Evolutionary conservation across 2,888 invertebrate species (phyloP).

Genomic region (Lamellibrachia columna): DNA sequence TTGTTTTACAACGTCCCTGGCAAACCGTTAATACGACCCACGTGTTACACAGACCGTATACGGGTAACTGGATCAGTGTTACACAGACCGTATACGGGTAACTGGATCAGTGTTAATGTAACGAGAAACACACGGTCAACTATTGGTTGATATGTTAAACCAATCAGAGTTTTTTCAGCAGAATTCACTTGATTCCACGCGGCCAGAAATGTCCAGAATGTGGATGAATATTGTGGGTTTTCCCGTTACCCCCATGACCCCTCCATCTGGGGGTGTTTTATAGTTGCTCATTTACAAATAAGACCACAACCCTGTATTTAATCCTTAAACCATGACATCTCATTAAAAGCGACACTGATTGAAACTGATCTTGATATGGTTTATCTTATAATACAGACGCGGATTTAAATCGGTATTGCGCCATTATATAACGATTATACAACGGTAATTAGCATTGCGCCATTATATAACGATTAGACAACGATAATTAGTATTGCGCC

Average conservation of each 20-base stretch:
- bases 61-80: not conserved
- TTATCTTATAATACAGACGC: too few species aligned
- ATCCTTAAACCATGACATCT: not conserved
- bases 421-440: not conserved
- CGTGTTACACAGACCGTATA: not conserved
- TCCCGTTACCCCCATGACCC: not conserved
- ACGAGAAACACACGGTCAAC: not conserved
- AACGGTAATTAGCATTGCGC: not conserved
- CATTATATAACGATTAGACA: not conserved
- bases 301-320: not conserved
- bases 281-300: not conserved
- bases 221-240: not conserved
- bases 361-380: not conserved
- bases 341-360: not conserved
- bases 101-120: not conserved
- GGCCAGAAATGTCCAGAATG: not conserved
- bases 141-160: not conserved
- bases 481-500: not conserved
- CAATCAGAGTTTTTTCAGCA: not conserved
- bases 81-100: not conserved
- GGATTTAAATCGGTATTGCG: not conserved
- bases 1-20: not conserved
- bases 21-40: not conserved
- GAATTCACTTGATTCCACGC: not conserved
- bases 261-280: not conserved